These are phyloP conservation scores for Microcaecilia unicolor DNA, from an alignment of 2,797 vertebrate genomes.

Conservation along the genomic window DNA sequence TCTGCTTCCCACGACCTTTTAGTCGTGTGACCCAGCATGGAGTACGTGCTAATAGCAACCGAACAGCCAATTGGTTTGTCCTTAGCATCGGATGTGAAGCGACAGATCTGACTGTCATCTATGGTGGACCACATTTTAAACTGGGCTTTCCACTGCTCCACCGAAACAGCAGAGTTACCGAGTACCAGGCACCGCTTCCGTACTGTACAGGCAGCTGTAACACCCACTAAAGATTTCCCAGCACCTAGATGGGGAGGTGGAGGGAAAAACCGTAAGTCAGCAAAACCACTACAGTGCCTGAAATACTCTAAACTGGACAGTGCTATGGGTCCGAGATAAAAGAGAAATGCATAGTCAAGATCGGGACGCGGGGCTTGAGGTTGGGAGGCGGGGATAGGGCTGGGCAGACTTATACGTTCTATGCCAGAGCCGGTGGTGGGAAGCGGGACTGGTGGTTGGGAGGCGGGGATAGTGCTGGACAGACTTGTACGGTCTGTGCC, in stretches of 20 bases:
- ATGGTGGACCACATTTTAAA: constrained; percentile 99
- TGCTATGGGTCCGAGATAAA: no score
- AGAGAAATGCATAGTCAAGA: no score
- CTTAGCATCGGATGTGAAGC: constrained; percentile 94
- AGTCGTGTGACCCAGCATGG: constrained; percentile 95
- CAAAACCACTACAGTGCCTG: no score
- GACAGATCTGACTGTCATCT: constrained; percentile 93
- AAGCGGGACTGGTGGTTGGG: no score
- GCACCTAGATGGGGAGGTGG: constrained; percentile 69
- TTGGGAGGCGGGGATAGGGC: no score
- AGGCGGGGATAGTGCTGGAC: no score
- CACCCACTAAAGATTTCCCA: constrained; percentile 92
- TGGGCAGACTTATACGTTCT: no score
- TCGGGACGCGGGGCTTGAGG: no score
- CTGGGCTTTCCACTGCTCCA: constrained; percentile 97
- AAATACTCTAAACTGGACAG: no score
- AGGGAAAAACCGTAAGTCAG: no score
- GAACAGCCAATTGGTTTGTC: constrained; percentile 97
- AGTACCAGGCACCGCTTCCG: constrained; percentile 88
- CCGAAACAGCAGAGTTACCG: constrained; percentile 91
- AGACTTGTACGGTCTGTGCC: no score
- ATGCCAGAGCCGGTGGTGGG: no score
- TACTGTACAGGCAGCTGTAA: constrained; percentile 89
- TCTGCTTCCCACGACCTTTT: constrained; percentile 97
- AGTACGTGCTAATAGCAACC: constrained; percentile 92